Evolutionary conservation across 1,140 invertebrate species (phyloP).

Genomic region (Sycophila sp.): DNA sequence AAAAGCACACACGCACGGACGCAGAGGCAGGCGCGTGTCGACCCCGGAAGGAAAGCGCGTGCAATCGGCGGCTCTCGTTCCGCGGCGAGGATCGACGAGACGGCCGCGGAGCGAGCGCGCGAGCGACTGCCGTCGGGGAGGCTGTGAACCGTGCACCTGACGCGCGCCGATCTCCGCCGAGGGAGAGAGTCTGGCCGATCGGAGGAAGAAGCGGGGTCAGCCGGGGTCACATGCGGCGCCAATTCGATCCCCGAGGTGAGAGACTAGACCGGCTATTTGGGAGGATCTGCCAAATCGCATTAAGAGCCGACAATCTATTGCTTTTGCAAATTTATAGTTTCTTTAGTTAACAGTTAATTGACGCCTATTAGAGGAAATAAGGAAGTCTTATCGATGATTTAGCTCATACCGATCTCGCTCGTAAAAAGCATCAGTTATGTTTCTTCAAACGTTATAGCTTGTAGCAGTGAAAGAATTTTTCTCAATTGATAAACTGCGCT

Average conservation of each 20-base stretch:
- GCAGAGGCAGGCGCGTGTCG: constrained; percentile 30
- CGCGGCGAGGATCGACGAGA: constrained; percentile 8
- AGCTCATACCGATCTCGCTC: no score
- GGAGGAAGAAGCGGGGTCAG: not conserved
- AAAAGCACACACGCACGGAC: constrained; percentile 37
- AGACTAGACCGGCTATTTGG: no score
- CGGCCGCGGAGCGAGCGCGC: not conserved
- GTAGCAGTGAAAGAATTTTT: no score
- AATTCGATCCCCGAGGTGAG: not conserved
- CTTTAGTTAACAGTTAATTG: no score
- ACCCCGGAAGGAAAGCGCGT: constrained; percentile 62
- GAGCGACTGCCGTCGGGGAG: not conserved
- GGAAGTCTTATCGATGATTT: no score
- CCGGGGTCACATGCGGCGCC: not conserved
- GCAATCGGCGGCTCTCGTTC: constrained; percentile 19
- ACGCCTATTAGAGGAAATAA: no score
- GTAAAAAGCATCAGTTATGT: no score
- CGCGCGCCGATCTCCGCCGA: not conserved
- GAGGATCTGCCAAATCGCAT: no score
- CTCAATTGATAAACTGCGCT: no score
- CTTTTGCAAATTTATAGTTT: no score
- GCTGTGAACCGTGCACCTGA: not conserved
- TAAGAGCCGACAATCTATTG: no score
- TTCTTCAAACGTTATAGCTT: no score
- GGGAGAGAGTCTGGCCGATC: not conserved